These are phyloP conservation scores for Penaeus indicus DNA, from an alignment of 1,140 invertebrate genomes.

Conservation along the genomic window DNA sequence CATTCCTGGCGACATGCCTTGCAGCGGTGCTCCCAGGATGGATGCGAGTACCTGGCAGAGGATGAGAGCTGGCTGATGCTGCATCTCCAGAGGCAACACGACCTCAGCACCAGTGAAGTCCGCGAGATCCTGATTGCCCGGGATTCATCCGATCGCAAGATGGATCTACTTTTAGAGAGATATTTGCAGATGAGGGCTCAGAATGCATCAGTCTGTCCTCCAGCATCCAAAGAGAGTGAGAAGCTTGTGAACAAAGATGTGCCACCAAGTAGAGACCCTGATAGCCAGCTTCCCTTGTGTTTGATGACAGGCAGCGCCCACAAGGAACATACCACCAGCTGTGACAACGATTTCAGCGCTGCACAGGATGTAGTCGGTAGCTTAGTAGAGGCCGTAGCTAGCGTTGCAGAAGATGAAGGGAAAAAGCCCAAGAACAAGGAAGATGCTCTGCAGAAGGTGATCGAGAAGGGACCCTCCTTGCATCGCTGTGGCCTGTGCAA, in stretches of 20 bases:
- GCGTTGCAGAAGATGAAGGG: slow-evolving; percentile 30
- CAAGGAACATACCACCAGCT: no score
- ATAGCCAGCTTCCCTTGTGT: no score
- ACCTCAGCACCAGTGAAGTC: background rate
- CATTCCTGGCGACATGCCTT: slow-evolving; percentile 34
- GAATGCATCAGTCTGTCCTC: background rate
- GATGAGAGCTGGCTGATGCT: slow-evolving; percentile 55
- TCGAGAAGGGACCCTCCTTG: slow-evolving; percentile 6
- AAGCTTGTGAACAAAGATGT: no score
- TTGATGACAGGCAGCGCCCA: no score
- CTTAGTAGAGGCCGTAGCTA: slow-evolving; percentile 42
- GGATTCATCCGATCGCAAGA: slow-evolving; percentile 21
- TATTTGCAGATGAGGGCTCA: background rate
- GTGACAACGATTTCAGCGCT: background rate
- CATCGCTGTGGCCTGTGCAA: slow-evolving; percentile 57
- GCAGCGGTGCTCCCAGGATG: slow-evolving; percentile 31
- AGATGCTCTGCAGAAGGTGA: slow-evolving; percentile 24
- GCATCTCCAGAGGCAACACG: slow-evolving; percentile 36
- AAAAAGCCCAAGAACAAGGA: slow-evolving; percentile 12
- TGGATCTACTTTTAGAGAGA: slow-evolving; percentile 41
- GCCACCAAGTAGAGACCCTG: no score
- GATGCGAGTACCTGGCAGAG: slow-evolving; percentile 21
- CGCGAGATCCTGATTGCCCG: background rate
- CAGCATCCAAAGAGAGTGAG: background rate
- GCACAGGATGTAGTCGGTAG: slow-evolving; percentile 6